Evolutionary conservation across 2,113 vertebrate species (phyloP).

Genomic region (Atlantisia rogersi): DNA sequence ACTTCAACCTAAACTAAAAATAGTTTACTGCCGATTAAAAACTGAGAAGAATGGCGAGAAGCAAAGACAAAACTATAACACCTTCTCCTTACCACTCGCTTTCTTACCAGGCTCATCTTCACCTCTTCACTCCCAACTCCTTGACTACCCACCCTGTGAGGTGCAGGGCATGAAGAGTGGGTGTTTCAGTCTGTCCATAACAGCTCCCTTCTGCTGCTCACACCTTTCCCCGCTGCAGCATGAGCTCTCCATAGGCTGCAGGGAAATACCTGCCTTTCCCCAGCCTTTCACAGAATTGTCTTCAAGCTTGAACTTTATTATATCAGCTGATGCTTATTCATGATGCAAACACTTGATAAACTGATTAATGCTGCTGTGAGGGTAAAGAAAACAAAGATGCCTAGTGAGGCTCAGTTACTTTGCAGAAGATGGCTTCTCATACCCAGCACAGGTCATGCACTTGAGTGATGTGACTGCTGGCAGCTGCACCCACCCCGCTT

Average conservation of each 20-base stretch:
- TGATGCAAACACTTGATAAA: accelerated
- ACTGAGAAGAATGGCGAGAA: background rate
- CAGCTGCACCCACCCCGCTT: accelerated
- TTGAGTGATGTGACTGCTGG: accelerated
- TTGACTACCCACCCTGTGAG: accelerated
- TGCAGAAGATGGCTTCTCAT: background rate
- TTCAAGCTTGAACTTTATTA: background rate
- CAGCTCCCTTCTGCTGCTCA: background rate
- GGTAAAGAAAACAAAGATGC: background rate
- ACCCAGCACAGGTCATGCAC: accelerated
- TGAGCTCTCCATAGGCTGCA: background rate
- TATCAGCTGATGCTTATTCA: background rate
- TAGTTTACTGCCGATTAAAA: background rate
- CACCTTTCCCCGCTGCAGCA: accelerated
- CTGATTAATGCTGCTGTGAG: background rate
- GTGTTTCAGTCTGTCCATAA: accelerated
- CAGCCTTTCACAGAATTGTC: background rate
- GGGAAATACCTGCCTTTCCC: background rate
- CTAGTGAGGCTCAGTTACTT: background rate
- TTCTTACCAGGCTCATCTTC: background rate
- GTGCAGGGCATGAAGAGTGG: background rate
- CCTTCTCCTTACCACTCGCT: accelerated
- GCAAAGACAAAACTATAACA: background rate
- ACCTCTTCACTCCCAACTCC: background rate
- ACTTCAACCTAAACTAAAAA: background rate